These are phyloP conservation scores for Polyommatus iphigenia DNA, from an alignment of 2,888 invertebrate species.

Conservation along the genomic window DNA sequence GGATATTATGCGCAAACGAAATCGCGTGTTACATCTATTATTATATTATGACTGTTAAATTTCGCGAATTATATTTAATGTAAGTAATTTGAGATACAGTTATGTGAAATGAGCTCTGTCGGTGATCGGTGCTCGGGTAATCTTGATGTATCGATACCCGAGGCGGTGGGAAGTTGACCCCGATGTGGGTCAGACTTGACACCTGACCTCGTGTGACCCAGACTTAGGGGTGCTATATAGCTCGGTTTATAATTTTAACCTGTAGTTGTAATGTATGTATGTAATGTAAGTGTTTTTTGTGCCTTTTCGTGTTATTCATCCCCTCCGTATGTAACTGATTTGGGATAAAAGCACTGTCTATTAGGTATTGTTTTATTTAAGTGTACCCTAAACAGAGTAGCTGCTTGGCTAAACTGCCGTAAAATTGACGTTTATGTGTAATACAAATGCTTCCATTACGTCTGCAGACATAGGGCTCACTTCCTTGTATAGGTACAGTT, in stretches of 20 bases:
- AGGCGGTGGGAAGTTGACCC: not conserved
- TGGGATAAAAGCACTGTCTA: too few relatives aligned
- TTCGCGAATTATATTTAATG: not conserved
- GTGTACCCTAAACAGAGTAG: too few relatives aligned
- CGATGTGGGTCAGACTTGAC: not conserved
- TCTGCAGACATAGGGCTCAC: too few relatives aligned
- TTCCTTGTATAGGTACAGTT: too few relatives aligned
- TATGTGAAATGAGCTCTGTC: not conserved
- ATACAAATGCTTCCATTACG: too few relatives aligned
- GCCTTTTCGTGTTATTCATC: too few relatives aligned
- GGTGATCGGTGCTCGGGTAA: not conserved
- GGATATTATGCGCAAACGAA: not conserved
- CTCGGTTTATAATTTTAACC: not conserved
- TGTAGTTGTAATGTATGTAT: too few relatives aligned
- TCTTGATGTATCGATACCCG: not conserved
- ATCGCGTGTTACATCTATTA: not conserved
- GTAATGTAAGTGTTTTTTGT: too few relatives aligned
- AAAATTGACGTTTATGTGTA: too few relatives aligned
- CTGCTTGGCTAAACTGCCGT: too few relatives aligned
- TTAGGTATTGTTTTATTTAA: too few relatives aligned
- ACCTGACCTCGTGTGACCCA: conserved; percentile 6
- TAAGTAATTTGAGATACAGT: not conserved
- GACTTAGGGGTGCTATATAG: not conserved
- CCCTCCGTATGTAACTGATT: too few relatives aligned
- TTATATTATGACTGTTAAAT: not conserved